These are phyloP conservation scores for Hipposideros armiger DNA, from an alignment of 2,113 vertebrate genomes.

Conservation along the genomic window DNA sequence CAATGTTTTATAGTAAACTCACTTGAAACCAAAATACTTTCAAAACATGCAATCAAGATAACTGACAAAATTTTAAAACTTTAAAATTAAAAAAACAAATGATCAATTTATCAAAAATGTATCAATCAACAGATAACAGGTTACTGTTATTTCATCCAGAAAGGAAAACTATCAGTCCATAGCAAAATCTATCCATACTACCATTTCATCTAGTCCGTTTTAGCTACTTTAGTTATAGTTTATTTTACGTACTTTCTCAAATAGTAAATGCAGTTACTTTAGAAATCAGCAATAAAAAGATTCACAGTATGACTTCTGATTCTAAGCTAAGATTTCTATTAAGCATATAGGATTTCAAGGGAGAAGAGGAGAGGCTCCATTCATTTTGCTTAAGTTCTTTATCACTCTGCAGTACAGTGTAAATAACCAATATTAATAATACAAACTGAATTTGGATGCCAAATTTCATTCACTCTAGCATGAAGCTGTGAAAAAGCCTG, in stretches of 20 bases:
- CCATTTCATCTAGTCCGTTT: neutral
- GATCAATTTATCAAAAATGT: neutral
- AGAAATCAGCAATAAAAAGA: neutral
- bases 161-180: neutral
- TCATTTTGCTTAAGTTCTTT: neutral
- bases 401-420: neutral
- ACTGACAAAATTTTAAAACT: neutral
- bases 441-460: neutral
- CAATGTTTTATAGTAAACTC: neutral
- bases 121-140: neutral
- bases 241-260: neutral
- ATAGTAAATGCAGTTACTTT: neutral
- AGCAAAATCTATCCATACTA: neutral
- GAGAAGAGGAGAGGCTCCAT: neutral
- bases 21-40: conserved; percentile 22
- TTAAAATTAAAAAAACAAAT: conserved; percentile 9
- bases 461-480: neutral
- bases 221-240: neutral
- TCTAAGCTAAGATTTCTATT: conserved; percentile 11
- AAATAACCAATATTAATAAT: neutral
- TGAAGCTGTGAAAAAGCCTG: neutral
- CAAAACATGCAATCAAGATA: neutral
- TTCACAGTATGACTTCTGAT: neutral
- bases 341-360: neutral
- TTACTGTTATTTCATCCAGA: neutral